Conservation (phyloP, 2,797 vertebrate species). For the Setipinna tenuifilis region DNA sequence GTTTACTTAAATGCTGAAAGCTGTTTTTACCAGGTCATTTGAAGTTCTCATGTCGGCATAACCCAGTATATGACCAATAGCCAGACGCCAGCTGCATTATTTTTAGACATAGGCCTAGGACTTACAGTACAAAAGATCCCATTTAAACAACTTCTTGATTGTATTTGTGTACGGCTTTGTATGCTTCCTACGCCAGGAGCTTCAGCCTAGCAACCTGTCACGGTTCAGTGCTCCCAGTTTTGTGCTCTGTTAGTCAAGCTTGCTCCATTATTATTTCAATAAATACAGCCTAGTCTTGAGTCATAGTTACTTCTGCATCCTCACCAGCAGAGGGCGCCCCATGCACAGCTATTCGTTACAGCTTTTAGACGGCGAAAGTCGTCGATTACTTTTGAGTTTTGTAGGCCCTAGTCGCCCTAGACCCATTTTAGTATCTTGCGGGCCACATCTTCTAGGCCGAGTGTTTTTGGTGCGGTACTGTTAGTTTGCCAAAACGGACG, state of each 20-base stretch:
- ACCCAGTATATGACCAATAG: background rate
- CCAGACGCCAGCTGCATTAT: background rate
- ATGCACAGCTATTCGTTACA: background rate
- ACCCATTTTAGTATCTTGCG: background rate
- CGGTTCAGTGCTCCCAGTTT: slow-evolving; percentile 21
- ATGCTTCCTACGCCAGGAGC: slow-evolving; percentile 17
- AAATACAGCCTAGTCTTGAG: background rate
- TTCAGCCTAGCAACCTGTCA: slow-evolving; percentile 23
- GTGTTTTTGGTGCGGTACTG: background rate
- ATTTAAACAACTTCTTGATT: slow-evolving; percentile 17
- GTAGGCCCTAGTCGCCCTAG: background rate
- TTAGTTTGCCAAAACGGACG: background rate
- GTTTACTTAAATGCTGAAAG: too few species aligned
- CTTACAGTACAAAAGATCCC: background rate
- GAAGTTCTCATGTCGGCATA: background rate
- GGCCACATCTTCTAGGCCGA: background rate
- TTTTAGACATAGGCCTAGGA: background rate
- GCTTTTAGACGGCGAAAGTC: background rate
- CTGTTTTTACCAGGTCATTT: background rate
- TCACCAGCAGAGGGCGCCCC: slow-evolving; percentile 1
- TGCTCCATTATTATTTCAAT: slow-evolving; percentile 21
- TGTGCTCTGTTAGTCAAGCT: slow-evolving; percentile 26
- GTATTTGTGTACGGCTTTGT: slow-evolving; percentile 12
- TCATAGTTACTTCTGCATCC: background rate
- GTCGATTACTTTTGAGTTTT: background rate